phyloP scores from a whole-genome alignment of 64 coral and sea anemone genomes.

The Trachythela sp. region DNA sequence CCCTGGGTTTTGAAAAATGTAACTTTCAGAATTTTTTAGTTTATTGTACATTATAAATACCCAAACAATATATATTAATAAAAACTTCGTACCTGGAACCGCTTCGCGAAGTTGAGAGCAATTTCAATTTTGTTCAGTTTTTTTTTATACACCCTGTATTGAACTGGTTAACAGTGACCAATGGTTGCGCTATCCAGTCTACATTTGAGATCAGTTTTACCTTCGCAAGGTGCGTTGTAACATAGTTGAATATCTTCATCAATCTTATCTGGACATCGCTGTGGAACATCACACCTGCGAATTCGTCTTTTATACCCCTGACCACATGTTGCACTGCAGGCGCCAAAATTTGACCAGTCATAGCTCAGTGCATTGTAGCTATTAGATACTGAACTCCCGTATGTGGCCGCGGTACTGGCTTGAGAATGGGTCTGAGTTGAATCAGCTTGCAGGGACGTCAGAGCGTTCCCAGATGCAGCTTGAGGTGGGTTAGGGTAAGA shows the following conservation, averaged over 20 bases:
- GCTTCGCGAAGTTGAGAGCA: no score
- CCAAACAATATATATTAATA: no score
- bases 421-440: not conserved
- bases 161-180: no score
- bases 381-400: not conserved
- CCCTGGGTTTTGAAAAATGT: no score
- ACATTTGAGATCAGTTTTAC: no score
- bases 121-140: no score
- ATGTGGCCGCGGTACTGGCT: not conserved
- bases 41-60: no score
- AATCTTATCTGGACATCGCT: not conserved
- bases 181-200: not conserved
- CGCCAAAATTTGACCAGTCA: not conserved
- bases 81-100: no score
- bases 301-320: slow-evolving; percentile 15
- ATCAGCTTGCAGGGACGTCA: not conserved
- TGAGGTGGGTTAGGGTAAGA: not conserved
- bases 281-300: not conserved
- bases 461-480: not conserved
- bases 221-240: slow-evolving; percentile 8
- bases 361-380: not conserved
- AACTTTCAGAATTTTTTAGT: no score
- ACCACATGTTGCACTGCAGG: not conserved
- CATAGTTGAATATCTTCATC: not conserved
- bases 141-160: no score